A percentile compares a stretch with the other conserved stretches of the same genome.
Conservation (phyloP, 2,797 vertebrate genomes). For the Pangasius macronema region DNA sequence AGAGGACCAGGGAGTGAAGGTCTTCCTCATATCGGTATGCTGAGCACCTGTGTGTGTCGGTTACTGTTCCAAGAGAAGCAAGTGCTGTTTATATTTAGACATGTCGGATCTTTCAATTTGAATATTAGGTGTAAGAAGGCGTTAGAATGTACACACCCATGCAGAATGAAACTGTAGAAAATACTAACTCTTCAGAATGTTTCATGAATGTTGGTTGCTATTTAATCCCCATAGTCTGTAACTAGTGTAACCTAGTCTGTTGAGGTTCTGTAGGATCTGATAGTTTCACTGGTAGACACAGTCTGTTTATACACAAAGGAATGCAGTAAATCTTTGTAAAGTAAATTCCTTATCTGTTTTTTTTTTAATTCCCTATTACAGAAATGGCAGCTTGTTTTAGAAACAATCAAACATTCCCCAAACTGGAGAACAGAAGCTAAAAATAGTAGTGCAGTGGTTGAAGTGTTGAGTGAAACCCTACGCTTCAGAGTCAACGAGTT, state of each 20-base stretch:
- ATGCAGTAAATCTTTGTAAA: not conserved
- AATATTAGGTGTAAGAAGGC: not conserved
- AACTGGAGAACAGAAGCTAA: not conserved
- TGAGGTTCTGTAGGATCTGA: not conserved
- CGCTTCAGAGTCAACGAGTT: not conserved
- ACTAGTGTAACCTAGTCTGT: not conserved
- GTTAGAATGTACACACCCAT: not conserved
- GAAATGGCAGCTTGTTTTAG: not conserved
- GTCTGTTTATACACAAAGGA: not conserved
- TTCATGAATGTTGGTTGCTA: not conserved
- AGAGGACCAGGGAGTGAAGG: conserved; percentile 98
- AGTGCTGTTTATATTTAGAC: not conserved
- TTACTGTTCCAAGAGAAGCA: not conserved
- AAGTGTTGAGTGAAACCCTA: not conserved
- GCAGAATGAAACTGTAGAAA: not conserved
- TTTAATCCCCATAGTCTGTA: not conserved
- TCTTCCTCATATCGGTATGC: conserved; percentile 94
- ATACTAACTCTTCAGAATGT: not conserved
- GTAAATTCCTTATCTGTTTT: not conserved
- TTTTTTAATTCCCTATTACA: not conserved
- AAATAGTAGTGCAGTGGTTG: not conserved
- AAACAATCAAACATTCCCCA: not conserved
- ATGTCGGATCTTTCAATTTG: not conserved
- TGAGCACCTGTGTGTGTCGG: conserved; percentile 43
- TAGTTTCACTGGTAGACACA: not conserved